Evolutionary conservation across 2,888 invertebrate genomes (phyloP).

Genomic region (Tanypteryx hageni): DNA sequence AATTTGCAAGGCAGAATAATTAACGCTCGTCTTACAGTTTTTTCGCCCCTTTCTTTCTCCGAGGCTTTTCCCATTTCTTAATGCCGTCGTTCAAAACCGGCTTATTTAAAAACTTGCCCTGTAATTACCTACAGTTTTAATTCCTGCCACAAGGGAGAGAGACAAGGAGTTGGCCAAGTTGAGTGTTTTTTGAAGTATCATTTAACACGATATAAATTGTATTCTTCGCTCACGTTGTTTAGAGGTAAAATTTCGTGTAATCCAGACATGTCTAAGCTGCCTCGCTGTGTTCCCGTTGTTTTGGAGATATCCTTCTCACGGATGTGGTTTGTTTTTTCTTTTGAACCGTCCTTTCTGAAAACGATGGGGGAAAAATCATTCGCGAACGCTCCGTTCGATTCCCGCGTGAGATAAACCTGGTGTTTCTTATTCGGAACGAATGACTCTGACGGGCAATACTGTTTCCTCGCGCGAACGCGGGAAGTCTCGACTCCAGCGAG

Average conservation of each 20-base stretch:
- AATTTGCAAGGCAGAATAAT: neutral
- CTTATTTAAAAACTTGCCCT: neutral
- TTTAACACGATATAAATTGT: neutral
- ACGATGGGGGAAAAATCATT: neutral
- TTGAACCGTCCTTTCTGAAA: neutral
- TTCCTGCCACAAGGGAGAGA: neutral
- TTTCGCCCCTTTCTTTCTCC: neutral
- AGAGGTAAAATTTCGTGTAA: neutral
- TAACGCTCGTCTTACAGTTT: neutral
- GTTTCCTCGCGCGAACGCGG: neutral
- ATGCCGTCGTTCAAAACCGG: neutral
- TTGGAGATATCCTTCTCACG: neutral
- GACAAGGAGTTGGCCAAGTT: neutral
- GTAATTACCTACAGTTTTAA: neutral
- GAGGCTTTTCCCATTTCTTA: neutral
- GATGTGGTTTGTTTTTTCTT: neutral
- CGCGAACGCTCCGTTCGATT: neutral
- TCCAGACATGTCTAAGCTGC: neutral
- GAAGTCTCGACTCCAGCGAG: neutral
- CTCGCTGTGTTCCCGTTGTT: neutral
- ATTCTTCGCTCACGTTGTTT: neutral
- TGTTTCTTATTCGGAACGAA: conserved; percentile 16
- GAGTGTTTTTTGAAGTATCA: neutral
- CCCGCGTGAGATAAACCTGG: neutral
- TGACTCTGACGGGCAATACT: neutral